phyloP scores from a whole-genome alignment of 2,113 vertebrate species.

The Smithornis capensis region DNA sequence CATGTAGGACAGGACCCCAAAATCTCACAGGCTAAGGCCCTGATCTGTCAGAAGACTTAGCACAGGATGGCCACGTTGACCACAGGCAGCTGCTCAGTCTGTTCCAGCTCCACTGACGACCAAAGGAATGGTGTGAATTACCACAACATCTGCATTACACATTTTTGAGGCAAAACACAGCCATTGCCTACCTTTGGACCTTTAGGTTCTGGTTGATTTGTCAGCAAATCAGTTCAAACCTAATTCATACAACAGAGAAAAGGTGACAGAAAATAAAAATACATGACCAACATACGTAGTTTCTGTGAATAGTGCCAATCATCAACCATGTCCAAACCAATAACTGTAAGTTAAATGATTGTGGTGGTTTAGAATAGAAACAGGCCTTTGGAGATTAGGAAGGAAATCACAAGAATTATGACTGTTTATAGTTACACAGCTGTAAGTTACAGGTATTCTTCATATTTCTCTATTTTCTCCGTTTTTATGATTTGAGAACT shows the following conservation, averaged over 20 bases:
- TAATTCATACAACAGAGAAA: background rate
- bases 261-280: background rate
- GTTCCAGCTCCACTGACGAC: background rate
- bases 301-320: background rate
- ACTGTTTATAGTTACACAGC: background rate
- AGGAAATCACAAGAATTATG: background rate
- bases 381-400: background rate
- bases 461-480: background rate
- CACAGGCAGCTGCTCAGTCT: fast-evolving
- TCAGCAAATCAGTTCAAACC: background rate
- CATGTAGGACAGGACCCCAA: background rate
- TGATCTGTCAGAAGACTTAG: background rate
- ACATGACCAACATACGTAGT: background rate
- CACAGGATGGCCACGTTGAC: background rate
- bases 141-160: background rate
- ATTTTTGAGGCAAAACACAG: background rate
- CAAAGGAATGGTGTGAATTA: background rate
- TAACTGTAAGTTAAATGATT: background rate
- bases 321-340: background rate
- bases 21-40: background rate
- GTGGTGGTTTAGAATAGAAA: background rate
- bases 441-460: background rate
- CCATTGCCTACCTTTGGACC: background rate
- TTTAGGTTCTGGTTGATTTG: background rate
- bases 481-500: background rate